Conservation (phyloP, 1,140 invertebrate species). For the Leptinotarsa lineolata region DNA sequence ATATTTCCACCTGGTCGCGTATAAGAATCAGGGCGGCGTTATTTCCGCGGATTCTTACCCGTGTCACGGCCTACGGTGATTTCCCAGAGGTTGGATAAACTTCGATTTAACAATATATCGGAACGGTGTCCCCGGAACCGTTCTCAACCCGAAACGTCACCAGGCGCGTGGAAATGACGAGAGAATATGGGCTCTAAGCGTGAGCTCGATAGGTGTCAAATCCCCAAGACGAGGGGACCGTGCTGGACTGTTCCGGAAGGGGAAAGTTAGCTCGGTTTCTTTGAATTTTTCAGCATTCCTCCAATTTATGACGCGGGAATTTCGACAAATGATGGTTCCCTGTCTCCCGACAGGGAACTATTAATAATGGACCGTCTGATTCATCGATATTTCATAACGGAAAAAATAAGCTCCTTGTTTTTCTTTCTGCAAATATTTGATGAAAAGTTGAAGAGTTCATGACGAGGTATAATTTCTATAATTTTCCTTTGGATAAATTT, state of each 20-base stretch:
- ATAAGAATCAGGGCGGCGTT: constrained; percentile 48
- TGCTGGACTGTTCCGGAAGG: background rate
- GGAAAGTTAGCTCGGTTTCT: background rate
- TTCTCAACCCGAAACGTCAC: background rate
- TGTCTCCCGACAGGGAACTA: background rate
- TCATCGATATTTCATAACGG: background rate
- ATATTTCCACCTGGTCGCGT: constrained; percentile 48
- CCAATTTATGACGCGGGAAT: background rate
- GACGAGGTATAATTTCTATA: no score
- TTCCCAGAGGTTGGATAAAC: constrained; percentile 55
- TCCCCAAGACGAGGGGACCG: background rate
- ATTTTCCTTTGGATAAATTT: no score
- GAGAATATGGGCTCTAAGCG: background rate
- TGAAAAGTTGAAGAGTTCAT: no score
- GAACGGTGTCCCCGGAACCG: constrained; percentile 25
- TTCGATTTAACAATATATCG: constrained; percentile 56
- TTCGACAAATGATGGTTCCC: background rate
- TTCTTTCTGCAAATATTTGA: no score
- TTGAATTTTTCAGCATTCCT: background rate
- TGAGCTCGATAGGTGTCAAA: background rate
- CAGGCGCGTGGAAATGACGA: background rate
- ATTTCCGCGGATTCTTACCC: constrained; percentile 35
- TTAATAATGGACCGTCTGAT: background rate
- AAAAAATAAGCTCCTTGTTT: background rate
- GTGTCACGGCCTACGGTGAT: constrained; percentile 50